Evolutionary conservation across 2,888 invertebrate genomes (phyloP), one percentile per base, ranked within the genome.

Genomic region (Meganola albula): DNA sequence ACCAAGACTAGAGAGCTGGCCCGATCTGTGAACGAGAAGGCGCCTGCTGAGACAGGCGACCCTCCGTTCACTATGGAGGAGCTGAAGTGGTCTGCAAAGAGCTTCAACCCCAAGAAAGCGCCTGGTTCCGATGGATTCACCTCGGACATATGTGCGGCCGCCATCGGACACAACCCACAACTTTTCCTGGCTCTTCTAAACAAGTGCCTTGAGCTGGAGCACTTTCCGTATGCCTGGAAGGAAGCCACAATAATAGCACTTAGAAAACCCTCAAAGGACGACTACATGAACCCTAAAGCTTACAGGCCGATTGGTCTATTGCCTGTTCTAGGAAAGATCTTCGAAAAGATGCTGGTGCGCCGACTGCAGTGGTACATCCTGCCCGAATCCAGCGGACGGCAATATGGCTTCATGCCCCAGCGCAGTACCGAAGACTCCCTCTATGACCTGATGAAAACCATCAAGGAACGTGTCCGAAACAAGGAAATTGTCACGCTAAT

Each of bases 401-500:
- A 31, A 11, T 31, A 18, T 11, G 31, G 31, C 1, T 31, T 31
- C 12, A 18, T 11, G 6, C 18, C 24, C 2, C 31, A 31, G 24
- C 31, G 24, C 18, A 5, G 31, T 3, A 24, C 31, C 3, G 24
- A 31, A 9, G 31, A 31, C 18, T 16, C 31, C 12, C 24, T 31
- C 10, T 37, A 29, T 6, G 23, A 16, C 6, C 23, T 32, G 6
- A 10, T 26, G 12, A 5, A 23, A 1, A 10, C 26, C 8, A 10
- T 37, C 6, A 10, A 12, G 1, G 4, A 4, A 2, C 16, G 26
- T 5, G n/a, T 24, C 0, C 1, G 6, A 16, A 6, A 14, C 0
- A 21, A 37, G 11, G 12, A 37, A n/a, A 7, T 18, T 1, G 18
- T 32, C 1, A 2, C 26, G 1, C 1, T 31, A 2, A 3, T 35